These are phyloP conservation scores for Macrobrachium nipponense DNA, from an alignment of 1,140 invertebrate species.

Conservation along the genomic window DNA sequence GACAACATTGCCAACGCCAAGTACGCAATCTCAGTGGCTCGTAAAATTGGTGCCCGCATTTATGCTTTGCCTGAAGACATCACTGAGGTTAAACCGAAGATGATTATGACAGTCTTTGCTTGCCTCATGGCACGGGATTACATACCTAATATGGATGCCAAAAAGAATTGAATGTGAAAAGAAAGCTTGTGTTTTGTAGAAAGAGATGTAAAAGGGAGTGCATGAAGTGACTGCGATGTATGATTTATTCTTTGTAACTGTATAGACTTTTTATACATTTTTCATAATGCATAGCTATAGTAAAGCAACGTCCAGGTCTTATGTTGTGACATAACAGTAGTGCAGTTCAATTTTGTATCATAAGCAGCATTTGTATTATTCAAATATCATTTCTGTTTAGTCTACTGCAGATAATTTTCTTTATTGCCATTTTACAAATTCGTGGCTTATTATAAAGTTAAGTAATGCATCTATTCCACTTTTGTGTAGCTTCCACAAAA, in stretches of 20 bases:
- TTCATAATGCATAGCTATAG: constrained; percentile 37
- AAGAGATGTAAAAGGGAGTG: constrained; percentile 8
- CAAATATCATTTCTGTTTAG: neutral
- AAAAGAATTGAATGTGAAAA: constrained; percentile 59
- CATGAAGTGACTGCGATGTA: constrained; percentile 19
- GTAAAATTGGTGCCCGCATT: constrained; percentile 96
- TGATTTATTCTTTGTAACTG: constrained; percentile 36
- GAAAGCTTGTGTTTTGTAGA: constrained; percentile 16
- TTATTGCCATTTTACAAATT: no score
- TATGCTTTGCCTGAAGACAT: constrained; percentile 99
- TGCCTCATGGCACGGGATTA: constrained; percentile 98
- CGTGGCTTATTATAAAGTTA: no score
- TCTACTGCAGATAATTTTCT: no score
- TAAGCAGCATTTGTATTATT: constrained; percentile 14
- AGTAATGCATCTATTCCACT: no score
- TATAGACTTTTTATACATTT: constrained; percentile 48
- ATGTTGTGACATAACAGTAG: constrained; percentile 31
- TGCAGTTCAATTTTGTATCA: constrained; percentile 10
- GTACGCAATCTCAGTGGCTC: constrained; percentile 97
- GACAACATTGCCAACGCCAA: constrained; percentile 96
- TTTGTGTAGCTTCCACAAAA: no score
- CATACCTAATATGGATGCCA: constrained; percentile 84
- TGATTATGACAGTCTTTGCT: constrained; percentile 99
- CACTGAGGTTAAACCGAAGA: constrained; percentile 96
- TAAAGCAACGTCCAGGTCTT: constrained; percentile 9